A percentile compares a stretch with the other conserved stretches of the same genome.
Conservation (phyloP, 2,797 vertebrate species). For the Sibirionetta formosa region DNA sequence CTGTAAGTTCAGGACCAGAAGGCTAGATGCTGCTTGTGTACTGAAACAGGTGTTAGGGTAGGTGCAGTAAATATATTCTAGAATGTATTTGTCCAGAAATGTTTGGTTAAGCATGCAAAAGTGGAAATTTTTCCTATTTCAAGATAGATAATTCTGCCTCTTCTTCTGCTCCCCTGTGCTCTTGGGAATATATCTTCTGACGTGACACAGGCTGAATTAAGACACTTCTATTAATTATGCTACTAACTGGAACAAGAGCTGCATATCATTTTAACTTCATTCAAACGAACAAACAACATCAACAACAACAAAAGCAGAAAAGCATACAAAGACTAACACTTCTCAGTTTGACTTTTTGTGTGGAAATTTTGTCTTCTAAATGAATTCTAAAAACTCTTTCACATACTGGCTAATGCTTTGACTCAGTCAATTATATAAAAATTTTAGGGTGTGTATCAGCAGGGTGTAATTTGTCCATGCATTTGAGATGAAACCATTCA, state of each 20-base stretch:
- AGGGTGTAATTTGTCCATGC: not conserved
- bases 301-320: not conserved
- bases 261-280: not conserved
- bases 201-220: not conserved
- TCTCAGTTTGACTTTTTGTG: not conserved
- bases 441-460: not conserved
- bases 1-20: not conserved
- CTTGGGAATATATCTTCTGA: not conserved
- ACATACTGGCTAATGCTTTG: not conserved
- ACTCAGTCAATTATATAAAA: not conserved
- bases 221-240: not conserved
- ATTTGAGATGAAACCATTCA: not conserved
- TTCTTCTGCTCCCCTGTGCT: not conserved
- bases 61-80: not conserved
- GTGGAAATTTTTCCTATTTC: accelerated
- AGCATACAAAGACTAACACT: not conserved
- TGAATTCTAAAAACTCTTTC: not conserved
- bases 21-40: not conserved
- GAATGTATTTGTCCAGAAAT: not conserved
- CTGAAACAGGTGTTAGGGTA: not conserved
- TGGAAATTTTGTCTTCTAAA: not conserved
- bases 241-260: not conserved
- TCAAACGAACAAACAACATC: not conserved
- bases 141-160: not conserved
- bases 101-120: not conserved